Evolutionary conservation across 92 coral and sea anemone genomes (phyloP).

Genomic region (Heliopora coerulea): DNA sequence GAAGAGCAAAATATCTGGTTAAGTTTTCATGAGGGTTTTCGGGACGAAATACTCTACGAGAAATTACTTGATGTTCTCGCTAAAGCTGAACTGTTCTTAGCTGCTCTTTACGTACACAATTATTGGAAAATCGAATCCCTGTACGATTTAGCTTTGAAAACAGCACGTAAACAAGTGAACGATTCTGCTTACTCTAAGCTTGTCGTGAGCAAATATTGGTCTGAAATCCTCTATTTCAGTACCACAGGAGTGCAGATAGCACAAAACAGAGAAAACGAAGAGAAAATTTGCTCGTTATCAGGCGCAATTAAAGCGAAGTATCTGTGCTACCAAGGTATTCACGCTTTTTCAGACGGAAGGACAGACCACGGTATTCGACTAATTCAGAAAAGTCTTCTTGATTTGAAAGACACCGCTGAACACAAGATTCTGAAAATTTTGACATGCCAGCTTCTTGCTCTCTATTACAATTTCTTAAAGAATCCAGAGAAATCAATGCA

Average conservation of each 20-base stretch:
- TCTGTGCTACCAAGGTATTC: slow-evolving; percentile 39
- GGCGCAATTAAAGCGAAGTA: slow-evolving; percentile 7
- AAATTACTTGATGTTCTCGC: slow-evolving; percentile 7
- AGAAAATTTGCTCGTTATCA: not conserved
- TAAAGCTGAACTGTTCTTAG: slow-evolving; percentile 37
- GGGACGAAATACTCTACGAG: not conserved
- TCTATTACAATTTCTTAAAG: slow-evolving; percentile 12
- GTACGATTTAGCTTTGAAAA: slow-evolving; percentile 21
- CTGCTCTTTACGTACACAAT: not conserved
- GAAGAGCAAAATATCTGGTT: slow-evolving; percentile 27
- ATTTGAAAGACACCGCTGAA: not conserved
- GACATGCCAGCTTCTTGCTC: not conserved
- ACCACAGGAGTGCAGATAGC: not conserved
- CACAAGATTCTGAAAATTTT: slow-evolving; percentile 1
- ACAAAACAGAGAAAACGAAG: not conserved
- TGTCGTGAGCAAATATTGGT: slow-evolving; percentile 28
- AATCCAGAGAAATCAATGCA: not conserved
- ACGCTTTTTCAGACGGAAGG: not conserved
- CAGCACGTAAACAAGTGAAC: not conserved
- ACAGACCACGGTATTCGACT: not conserved
- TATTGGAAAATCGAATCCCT: not conserved
- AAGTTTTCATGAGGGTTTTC: slow-evolving; percentile 27
- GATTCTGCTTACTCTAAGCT: not conserved
- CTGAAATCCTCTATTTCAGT: not conserved
- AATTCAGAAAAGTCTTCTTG: not conserved